Evolutionary conservation across 2,888 invertebrate species (phyloP).

Genomic region (Azorinus chamasolen): DNA sequence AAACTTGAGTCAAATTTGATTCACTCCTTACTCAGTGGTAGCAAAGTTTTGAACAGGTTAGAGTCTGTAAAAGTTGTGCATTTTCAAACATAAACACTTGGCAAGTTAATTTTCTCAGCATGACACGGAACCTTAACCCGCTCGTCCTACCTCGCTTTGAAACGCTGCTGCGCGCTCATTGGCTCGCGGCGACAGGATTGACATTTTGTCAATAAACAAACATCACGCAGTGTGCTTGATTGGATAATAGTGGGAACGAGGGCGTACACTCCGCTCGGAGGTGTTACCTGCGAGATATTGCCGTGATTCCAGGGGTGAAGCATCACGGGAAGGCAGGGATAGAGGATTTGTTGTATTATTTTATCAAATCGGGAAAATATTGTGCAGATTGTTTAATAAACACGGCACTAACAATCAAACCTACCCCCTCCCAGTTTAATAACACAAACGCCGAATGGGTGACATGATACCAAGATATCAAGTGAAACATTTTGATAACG

Average conservation of each 20-base stretch:
- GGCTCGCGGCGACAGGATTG: conserved; percentile 63
- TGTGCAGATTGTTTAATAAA: conserved; percentile 13
- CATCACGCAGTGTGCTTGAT: conserved; percentile 59
- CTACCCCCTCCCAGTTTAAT: conserved; percentile 12
- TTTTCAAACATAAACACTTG: conserved; percentile 67
- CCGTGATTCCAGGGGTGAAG: conserved; percentile 1
- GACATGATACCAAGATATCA: neutral
- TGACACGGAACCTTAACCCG: conserved; percentile 61
- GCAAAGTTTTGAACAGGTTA: conserved; percentile 58
- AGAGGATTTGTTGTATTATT: conserved; percentile 32
- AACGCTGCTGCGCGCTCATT: conserved; percentile 61
- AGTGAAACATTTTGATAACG: neutral
- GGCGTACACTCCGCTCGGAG: conserved; percentile 46
- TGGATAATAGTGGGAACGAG: conserved; percentile 46
- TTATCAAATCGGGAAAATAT: conserved; percentile 41
- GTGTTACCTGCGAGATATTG: conserved; percentile 53
- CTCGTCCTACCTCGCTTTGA: conserved; percentile 50
- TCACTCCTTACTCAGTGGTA: conserved; percentile 59
- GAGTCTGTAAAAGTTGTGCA: conserved; percentile 58
- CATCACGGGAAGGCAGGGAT: conserved; percentile 2
- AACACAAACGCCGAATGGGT: conserved; percentile 7
- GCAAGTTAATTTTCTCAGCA: conserved; percentile 68
- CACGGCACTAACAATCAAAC: neutral
- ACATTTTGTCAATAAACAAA: conserved; percentile 65
- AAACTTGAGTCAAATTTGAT: conserved; percentile 61